Percentiles rank a stretch among this genome's conserved stretches.
These are phyloP conservation scores for Bujurquina vittata DNA, from an alignment of 2,113 vertebrate genomes.

Conservation along the genomic window DNA sequence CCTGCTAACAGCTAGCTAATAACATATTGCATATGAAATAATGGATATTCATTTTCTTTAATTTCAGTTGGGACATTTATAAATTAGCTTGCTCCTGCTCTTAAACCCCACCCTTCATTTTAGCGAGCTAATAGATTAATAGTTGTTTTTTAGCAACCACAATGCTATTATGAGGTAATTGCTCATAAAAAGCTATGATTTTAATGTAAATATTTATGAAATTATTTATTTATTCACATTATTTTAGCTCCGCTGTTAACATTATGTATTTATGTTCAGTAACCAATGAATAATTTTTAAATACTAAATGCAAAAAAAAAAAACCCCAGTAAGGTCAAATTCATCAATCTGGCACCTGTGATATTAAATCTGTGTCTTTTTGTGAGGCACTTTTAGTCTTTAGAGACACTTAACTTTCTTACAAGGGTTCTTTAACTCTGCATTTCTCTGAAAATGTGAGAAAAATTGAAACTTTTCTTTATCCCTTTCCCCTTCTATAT, in stretches of 20 bases:
- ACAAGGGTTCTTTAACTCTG: not conserved
- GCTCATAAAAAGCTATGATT: fast-evolving
- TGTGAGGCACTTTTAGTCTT: not conserved
- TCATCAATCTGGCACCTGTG: not conserved
- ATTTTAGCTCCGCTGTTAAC: fast-evolving
- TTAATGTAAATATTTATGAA: not conserved
- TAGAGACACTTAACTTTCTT: slow-evolving; percentile 7
- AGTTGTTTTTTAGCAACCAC: not conserved
- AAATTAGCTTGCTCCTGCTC: not conserved
- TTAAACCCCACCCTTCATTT: fast-evolving
- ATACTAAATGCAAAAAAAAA: not conserved
- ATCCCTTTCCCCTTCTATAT: slow-evolving; percentile 4
- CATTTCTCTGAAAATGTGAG: slow-evolving; percentile 2
- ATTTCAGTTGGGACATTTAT: not conserved
- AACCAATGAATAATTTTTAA: not conserved
- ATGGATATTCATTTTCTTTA: not conserved
- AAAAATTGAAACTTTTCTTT: not conserved
- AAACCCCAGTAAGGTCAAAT: not conserved
- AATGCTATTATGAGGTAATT: not conserved
- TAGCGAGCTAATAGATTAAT: no score
- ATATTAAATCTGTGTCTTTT: not conserved
- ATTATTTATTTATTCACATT: not conserved
- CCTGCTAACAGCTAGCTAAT: not conserved
- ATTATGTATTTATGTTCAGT: not conserved
- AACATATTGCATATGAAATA: not conserved